Percentiles rank a stretch among this genome's conserved stretches.
Conservation (phyloP, 53 echinoderm and acorn worm genomes). For the Antedon mediterranea region DNA sequence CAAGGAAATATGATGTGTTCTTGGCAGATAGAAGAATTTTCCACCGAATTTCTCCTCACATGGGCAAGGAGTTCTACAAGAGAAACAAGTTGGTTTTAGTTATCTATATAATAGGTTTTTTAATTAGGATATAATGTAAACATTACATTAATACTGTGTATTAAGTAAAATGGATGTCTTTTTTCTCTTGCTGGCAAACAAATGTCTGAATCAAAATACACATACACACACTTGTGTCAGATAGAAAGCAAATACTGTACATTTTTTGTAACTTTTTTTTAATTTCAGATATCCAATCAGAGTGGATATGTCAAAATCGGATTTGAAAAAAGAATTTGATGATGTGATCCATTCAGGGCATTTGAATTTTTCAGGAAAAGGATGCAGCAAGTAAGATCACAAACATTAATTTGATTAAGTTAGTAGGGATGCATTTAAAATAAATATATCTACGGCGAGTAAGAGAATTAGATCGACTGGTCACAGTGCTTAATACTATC, state of each 20-base stretch:
- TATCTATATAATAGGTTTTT: no score
- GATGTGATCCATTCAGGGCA: constrained; percentile 39
- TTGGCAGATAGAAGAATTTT: constrained; percentile 60
- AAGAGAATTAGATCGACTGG: no score
- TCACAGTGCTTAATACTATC: no score
- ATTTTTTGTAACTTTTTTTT: not conserved
- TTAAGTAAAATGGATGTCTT: not conserved
- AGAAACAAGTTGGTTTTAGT: constrained; percentile 55
- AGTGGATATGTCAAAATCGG: constrained; percentile 41
- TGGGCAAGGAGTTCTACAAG: constrained; percentile 73
- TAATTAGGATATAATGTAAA: no score
- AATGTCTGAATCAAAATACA: no score
- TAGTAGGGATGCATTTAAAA: no score
- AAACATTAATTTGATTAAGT: no score
- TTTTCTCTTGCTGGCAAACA: no score
- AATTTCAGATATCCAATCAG: constrained; percentile 58
- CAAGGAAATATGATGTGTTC: constrained; percentile 62
- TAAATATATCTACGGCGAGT: no score
- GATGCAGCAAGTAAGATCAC: constrained; percentile 59
- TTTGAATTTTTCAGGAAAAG: constrained; percentile 54
- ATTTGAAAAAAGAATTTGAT: constrained; percentile 50
- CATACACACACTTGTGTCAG: no score
- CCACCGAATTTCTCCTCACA: constrained; percentile 26
- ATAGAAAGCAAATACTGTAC: no score
- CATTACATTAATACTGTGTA: no score